Conservation (phyloP, 2,888 invertebrate species). For the Diarsia dahlii region DNA sequence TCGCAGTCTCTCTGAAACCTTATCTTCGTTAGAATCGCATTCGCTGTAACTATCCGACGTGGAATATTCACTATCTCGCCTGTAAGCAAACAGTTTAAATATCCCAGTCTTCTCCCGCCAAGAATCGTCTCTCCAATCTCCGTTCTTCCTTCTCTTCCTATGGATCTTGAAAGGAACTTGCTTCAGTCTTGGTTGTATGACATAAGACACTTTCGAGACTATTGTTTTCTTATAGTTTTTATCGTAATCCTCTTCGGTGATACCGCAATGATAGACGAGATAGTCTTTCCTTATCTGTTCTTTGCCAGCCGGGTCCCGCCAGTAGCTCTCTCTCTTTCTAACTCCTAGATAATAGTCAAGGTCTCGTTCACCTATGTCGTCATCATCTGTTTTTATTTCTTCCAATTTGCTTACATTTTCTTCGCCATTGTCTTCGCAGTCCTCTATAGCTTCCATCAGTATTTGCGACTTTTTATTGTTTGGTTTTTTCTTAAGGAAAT, state of each 20-base stretch:
- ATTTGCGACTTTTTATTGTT: slow-evolving; percentile 78
- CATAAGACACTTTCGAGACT: slow-evolving; percentile 71
- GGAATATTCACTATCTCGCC: slow-evolving; percentile 82
- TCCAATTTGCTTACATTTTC: slow-evolving; percentile 65
- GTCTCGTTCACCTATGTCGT: slow-evolving; percentile 83
- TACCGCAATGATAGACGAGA: slow-evolving; percentile 84
- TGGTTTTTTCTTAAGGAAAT: slow-evolving; percentile 82
- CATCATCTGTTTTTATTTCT: slow-evolving; percentile 69
- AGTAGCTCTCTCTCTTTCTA: slow-evolving; percentile 82
- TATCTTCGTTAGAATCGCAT: slow-evolving; percentile 81
- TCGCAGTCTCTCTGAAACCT: slow-evolving; percentile 54
- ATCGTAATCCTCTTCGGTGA: slow-evolving; percentile 85
- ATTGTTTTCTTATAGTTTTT: slow-evolving; percentile 75
- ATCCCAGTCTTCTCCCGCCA: slow-evolving; percentile 85
- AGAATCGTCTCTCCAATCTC: slow-evolving; percentile 79
- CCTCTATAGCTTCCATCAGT: slow-evolving; percentile 75
- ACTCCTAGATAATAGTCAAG: slow-evolving; percentile 87
- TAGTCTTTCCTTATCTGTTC: slow-evolving; percentile 87
- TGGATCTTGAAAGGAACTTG: slow-evolving; percentile 88
- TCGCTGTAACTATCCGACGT: slow-evolving; percentile 88
- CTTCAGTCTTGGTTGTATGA: slow-evolving; percentile 79
- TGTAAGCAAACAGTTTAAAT: slow-evolving; percentile 83
- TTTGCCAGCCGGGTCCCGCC: slow-evolving; percentile 84
- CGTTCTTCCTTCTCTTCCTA: slow-evolving; percentile 76
- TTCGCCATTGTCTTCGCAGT: slow-evolving; percentile 46